Percentiles rank a stretch among this genome's conserved stretches.
phyloP scores from a whole-genome alignment of 2,888 invertebrate genomes.

The Hedychridium roseum region DNA sequence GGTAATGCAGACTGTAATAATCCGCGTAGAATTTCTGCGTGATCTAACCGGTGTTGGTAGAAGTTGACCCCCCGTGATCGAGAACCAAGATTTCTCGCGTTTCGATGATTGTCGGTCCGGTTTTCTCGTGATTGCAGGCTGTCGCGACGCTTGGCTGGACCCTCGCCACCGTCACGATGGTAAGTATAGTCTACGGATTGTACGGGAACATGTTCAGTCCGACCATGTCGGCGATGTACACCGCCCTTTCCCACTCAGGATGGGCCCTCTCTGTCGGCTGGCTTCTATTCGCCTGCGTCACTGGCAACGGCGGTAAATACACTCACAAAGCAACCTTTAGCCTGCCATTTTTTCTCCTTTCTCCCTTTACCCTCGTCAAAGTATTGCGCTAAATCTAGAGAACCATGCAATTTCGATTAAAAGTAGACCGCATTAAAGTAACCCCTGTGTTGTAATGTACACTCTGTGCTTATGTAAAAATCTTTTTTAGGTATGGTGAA shows the following conservation, averaged over 20 bases:
- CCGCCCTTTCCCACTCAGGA: constrained; percentile 62
- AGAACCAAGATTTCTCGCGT: constrained; percentile 1
- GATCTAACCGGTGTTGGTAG: not conserved
- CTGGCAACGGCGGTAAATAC: constrained; percentile 62
- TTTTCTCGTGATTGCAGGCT: constrained; percentile 32
- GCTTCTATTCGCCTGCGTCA: constrained; percentile 63
- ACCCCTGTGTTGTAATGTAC: no score
- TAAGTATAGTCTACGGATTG: constrained; percentile 56
- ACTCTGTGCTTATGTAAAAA: no score
- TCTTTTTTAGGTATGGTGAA: constrained; percentile 64
- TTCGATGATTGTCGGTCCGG: constrained; percentile 2
- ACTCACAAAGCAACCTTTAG: no score
- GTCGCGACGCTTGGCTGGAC: constrained; percentile 48
- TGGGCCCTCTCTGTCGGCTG: constrained; percentile 64
- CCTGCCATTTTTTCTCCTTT: no score
- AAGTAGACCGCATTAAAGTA: no score
- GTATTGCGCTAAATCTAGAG: no score
- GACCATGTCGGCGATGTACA: constrained; percentile 55
- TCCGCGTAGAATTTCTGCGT: constrained; percentile 1
- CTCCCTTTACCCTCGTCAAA: no score
- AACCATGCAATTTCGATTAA: no score
- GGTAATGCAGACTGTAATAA: not conserved
- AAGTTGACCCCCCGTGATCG: no score
- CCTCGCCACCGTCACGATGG: constrained; percentile 45
- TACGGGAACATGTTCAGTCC: constrained; percentile 49